Evolutionary conservation across 2,113 vertebrate species (phyloP).

Genomic region (Sinocyclocheilus anshuiensis): DNA sequence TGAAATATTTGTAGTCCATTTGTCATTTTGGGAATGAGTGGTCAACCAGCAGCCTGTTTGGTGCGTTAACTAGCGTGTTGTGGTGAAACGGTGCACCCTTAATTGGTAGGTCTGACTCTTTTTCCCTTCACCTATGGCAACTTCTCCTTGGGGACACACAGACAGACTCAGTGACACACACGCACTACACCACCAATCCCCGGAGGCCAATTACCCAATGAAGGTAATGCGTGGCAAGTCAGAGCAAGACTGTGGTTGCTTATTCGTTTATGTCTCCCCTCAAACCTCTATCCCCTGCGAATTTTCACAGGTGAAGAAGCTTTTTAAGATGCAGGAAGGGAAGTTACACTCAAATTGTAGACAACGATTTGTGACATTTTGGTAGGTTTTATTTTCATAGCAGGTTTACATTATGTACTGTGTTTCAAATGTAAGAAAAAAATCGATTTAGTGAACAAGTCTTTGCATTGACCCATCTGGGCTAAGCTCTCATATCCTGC

Average conservation of each 20-base stretch:
- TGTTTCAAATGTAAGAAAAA: not conserved
- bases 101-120: constrained; percentile 72
- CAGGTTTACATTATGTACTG: not conserved
- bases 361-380: not conserved
- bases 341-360: not conserved
- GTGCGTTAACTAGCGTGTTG: constrained; percentile 62
- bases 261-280: constrained; percentile 61
- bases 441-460: constrained; percentile 60
- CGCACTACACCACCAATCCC: constrained; percentile 64
- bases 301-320: constrained; percentile 24
- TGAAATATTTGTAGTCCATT: not conserved
- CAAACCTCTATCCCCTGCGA: constrained; percentile 46
- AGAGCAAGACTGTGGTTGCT: constrained; percentile 72
- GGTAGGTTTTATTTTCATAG: not conserved
- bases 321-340: constrained; percentile 7
- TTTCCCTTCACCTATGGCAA: constrained; percentile 68
- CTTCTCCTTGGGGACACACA: constrained; percentile 71
- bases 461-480: constrained; percentile 67
- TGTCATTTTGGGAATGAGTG: not conserved
- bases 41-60: not conserved
- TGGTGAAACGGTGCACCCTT: constrained; percentile 70
- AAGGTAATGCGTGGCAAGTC: constrained; percentile 74
- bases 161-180: constrained; percentile 56
- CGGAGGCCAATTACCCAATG: constrained; percentile 81
- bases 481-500: constrained; percentile 73